Evolutionary conservation across 2,888 invertebrate genomes (phyloP), one percentile per base, ranked within the genome.

Genomic region (Arenicola marina): DNA sequence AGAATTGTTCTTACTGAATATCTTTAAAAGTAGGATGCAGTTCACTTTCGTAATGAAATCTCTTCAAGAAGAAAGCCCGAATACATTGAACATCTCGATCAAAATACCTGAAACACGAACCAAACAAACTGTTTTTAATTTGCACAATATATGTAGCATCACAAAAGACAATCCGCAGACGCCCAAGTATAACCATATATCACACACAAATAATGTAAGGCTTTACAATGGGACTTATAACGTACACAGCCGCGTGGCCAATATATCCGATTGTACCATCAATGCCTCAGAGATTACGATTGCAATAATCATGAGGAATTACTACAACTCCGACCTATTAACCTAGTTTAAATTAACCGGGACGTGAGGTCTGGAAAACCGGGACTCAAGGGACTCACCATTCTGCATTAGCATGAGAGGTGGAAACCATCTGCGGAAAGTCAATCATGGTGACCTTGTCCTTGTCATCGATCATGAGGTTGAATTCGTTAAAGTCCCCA

Each of bases 361-460:
- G 32, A 21, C 24, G 15, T 18, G 24, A 2, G 32, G 43, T 3
- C 26, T 43, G 28, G 29, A 51, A 33, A 21, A 66, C n/a, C n/a
- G n/a, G n/a, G n/a, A n/a, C n/a, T n/a, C n/a, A n/a, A n/a, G n/a
- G n/a, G n/a, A n/a, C 87, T 87, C 84, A 93, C 90, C 89, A 85
- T 87, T 87, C 89, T 51, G 97, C 98, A 84, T 99, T 95, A 43
- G 87, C 79, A 84, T 99, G 98, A 29, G 91, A 89, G 0, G 92
- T 96, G 4, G 97, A 96, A 59, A 99, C 89, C 97, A 99, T 99
- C 86, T 99, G 99, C 0, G 99, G 99, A 83, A 99, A 99, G 86
- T 99, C 99, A 67, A 98, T 97, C 71, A 99, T 86, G 0, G 95
- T 80, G 46, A 83, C 65, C 18, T 66, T 91, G 68, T 90, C 90